Percentiles rank a stretch among this genome's conserved stretches.
Evolutionary conservation across 2,888 invertebrate species (phyloP).

Genomic region (Himalopsyche japonica): DNA sequence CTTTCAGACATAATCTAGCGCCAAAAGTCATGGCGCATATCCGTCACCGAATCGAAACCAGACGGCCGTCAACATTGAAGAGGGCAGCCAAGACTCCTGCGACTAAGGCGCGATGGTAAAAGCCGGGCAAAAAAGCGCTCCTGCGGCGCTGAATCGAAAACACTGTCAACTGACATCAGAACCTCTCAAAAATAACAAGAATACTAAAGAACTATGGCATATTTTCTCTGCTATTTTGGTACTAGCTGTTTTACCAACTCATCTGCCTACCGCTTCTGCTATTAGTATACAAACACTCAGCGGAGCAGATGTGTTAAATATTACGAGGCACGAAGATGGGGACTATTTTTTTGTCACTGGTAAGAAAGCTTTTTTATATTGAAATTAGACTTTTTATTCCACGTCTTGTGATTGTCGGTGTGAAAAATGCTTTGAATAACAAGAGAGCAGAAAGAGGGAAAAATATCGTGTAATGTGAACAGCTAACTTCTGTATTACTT

Average conservation of each 20-base stretch:
- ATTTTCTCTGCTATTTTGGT: background rate
- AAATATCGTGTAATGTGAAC: no score
- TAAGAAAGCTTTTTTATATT: constrained; percentile 41
- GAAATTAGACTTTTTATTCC: no score
- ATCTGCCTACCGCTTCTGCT: constrained; percentile 7
- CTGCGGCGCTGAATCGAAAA: background rate
- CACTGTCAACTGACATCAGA: background rate
- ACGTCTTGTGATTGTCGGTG: no score
- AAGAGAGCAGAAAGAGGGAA: no score
- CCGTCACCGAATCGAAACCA: background rate
- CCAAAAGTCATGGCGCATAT: background rate
- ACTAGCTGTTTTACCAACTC: background rate
- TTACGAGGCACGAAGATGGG: constrained; percentile 64
- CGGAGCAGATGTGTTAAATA: constrained; percentile 56
- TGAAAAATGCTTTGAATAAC: no score
- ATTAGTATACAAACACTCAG: constrained; percentile 44
- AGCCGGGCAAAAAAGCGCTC: background rate
- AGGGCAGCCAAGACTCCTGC: background rate
- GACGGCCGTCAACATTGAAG: background rate
- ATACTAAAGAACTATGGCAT: background rate
- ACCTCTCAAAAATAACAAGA: background rate
- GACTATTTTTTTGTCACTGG: constrained; percentile 64
- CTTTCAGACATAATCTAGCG: background rate
- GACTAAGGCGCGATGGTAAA: background rate
- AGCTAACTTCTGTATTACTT: no score